Conservation (phyloP, 2,888 invertebrate genomes). For the Epistrophe grossulariae region DNA sequence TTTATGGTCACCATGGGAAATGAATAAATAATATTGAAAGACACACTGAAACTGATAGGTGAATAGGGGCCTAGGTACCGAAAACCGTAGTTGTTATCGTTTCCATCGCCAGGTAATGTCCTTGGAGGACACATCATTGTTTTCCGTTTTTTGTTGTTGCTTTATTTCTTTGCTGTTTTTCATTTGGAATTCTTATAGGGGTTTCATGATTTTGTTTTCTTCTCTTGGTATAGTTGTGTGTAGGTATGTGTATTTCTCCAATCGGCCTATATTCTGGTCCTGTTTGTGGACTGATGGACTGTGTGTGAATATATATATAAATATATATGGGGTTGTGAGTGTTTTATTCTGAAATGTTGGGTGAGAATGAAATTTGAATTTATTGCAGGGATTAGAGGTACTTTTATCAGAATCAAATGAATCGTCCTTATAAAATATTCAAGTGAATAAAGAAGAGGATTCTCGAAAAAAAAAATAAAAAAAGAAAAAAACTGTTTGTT, state of each 20-base stretch:
- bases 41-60: conserved; percentile 60
- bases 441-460: conserved; percentile 59
- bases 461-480: not conserved
- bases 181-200: conserved; percentile 27
- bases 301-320: not conserved
- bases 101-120: conserved; percentile 49
- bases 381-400: conserved; percentile 70
- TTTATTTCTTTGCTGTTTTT: conserved; percentile 8
- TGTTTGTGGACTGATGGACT: conserved; percentile 11
- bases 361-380: conserved; percentile 69
- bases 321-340: not conserved
- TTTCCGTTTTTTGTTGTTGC: conserved; percentile 7
- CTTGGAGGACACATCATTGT: conserved; percentile 66
- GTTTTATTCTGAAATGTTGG: conserved; percentile 22
- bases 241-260: not conserved
- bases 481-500: conserved; percentile 7
- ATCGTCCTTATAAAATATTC: conserved; percentile 75
- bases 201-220: not conserved
- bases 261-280: conserved; percentile 6
- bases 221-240: not conserved
- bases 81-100: conserved; percentile 8
- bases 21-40: conserved; percentile 74
- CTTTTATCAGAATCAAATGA: conserved; percentile 69
- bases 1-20: conserved; percentile 75
- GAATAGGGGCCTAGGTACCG: conserved; percentile 25